These are phyloP conservation scores for Amphiura filiformis DNA, from an alignment of 35 echinoderm and acorn worm genomes.

Conservation along the genomic window DNA sequence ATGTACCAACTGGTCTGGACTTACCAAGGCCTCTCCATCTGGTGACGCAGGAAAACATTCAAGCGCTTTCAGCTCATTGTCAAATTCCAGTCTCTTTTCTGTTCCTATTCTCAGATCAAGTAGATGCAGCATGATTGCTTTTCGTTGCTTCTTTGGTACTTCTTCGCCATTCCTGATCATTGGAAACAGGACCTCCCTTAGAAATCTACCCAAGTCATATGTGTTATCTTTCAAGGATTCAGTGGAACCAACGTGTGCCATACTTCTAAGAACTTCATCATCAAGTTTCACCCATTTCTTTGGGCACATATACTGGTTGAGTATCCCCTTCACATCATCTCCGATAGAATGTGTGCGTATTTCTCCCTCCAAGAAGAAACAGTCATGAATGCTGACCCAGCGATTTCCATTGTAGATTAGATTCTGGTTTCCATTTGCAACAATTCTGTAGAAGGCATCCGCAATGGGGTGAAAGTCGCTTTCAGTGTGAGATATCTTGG, in stretches of 20 bases:
- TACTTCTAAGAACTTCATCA: not conserved
- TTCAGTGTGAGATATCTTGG: not conserved
- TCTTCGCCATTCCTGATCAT: not conserved
- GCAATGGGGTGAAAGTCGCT: slow-evolving; percentile 34
- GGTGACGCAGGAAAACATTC: slow-evolving; percentile 26
- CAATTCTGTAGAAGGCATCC: slow-evolving; percentile 26
- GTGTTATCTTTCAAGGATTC: not conserved
- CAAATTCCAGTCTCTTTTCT: not conserved
- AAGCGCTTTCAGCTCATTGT: not conserved
- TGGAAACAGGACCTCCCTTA: not conserved
- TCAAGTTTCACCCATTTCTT: slow-evolving; percentile 6
- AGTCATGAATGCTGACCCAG: slow-evolving; percentile 14
- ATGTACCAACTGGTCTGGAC: slow-evolving; percentile 10
- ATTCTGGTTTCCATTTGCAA: not conserved
- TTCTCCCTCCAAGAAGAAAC: slow-evolving; percentile 10
- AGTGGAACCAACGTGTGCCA: not conserved
- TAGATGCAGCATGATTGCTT: slow-evolving; percentile 15
- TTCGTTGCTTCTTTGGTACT: not conserved
- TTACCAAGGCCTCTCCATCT: not conserved
- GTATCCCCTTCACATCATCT: not conserved
- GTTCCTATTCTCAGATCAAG: slow-evolving; percentile 16
- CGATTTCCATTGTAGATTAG: slow-evolving; percentile 14
- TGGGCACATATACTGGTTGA: not conserved
- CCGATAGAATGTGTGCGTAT: not conserved
- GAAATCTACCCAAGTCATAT: not conserved